Conservation (phyloP, 1,140 invertebrate genomes). For the Sinella curviseta region DNA sequence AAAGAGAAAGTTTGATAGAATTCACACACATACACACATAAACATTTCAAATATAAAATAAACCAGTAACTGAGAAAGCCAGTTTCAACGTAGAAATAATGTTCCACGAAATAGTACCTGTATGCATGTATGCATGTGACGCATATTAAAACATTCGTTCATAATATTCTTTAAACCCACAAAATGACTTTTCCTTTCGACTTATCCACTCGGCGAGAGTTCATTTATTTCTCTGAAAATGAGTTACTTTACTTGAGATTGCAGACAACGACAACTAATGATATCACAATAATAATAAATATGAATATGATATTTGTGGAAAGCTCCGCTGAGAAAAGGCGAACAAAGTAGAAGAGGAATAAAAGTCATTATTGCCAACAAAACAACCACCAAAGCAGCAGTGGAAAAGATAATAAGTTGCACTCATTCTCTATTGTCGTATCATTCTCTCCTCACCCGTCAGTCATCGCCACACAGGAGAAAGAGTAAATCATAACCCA, state of each 20-base stretch:
- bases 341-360: background rate
- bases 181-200: background rate
- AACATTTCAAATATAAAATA: no score
- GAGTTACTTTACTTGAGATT: background rate
- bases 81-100: no score
- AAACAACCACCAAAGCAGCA: background rate
- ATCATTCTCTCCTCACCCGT: background rate
- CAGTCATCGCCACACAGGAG: background rate
- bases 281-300: no score
- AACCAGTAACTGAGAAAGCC: no score
- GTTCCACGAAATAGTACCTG: no score
- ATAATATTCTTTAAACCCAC: no score
- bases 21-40: no score
- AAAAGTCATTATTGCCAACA: background rate
- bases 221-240: slow-evolving; percentile 8
- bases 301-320: background rate
- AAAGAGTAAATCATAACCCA: slow-evolving; percentile 6
- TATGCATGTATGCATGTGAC: no score
- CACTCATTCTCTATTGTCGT: background rate
- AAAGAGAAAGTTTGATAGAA: no score
- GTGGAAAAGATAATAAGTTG: background rate
- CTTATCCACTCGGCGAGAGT: background rate
- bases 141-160: no score
- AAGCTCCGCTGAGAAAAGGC: background rate
- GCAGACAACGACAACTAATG: no score